These are phyloP conservation scores for Turritopsis rubra DNA, from an alignment of 30 jellyfish, hydroid and myxozoan genomes.

Conservation along the genomic window DNA sequence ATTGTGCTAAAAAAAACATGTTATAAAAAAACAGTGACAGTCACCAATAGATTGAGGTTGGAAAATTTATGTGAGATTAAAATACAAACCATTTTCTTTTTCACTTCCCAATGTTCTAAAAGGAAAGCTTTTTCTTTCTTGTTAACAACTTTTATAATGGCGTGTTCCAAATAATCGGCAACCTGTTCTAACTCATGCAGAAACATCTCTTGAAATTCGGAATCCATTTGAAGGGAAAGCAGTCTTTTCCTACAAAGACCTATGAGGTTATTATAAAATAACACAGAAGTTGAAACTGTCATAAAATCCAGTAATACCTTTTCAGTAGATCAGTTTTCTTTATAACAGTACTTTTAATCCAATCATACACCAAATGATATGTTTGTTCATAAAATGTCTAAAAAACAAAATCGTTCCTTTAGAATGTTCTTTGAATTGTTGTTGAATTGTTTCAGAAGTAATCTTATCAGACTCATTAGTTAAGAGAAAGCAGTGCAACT, in stretches of 20 bases:
- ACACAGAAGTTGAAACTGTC: neutral
- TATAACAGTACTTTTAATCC: conserved; percentile 17
- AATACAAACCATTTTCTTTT: neutral
- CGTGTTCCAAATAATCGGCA: conserved; percentile 8
- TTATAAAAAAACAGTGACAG: neutral
- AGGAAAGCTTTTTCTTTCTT: neutral
- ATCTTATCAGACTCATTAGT: neutral
- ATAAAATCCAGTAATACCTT: neutral
- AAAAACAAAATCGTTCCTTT: neutral
- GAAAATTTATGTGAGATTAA: neutral
- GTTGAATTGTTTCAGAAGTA: neutral
- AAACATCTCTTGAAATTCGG: neutral
- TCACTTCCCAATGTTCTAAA: neutral
- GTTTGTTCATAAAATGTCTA: conserved; percentile 7
- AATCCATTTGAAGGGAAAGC: neutral
- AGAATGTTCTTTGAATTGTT: neutral
- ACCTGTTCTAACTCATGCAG: conserved; percentile 1
- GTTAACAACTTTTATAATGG: neutral
- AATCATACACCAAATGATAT: neutral
- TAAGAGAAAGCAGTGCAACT: neutral
- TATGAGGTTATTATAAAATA: neutral
- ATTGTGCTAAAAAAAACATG: neutral
- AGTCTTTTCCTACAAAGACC: neutral
- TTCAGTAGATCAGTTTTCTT: conserved; percentile 17
- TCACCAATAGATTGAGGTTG: neutral